Conservation (phyloP, 2,113 vertebrate species). For the Nothocercus julius region DNA sequence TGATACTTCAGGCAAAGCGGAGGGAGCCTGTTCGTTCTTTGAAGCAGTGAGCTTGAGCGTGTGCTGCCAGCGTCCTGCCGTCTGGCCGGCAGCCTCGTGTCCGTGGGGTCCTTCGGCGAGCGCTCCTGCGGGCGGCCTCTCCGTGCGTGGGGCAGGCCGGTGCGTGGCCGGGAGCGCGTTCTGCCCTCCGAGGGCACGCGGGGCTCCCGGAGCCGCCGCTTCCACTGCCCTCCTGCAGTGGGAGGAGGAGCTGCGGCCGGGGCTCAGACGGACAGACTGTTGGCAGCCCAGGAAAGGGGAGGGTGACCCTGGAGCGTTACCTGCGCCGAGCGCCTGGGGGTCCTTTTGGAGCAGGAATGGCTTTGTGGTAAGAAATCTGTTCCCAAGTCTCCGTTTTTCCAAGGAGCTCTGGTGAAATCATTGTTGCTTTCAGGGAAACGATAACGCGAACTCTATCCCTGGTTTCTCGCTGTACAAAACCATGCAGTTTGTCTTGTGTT, state of each 20-base stretch:
- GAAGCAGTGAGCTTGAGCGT: not conserved
- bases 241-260: not conserved
- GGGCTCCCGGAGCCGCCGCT: not conserved
- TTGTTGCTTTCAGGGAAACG: not conserved
- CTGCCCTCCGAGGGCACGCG: not conserved
- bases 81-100: not conserved
- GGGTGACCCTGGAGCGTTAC: not conserved
- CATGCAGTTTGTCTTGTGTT: not conserved
- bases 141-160: not conserved
- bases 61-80: not conserved
- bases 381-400: not conserved
- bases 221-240: not conserved
- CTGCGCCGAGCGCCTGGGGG: not conserved
- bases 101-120: not conserved
- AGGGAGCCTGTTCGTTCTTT: not conserved
- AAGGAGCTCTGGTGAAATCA: not conserved
- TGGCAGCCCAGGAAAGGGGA: not conserved
- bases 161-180: not conserved
- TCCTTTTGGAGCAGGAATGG: not conserved
- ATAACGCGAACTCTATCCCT: not conserved
- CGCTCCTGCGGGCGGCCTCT: not conserved
- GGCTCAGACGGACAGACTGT: not conserved
- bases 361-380: not conserved
- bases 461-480: not conserved
- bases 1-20: not conserved